Conservation (phyloP, 2,113 vertebrate genomes). For the Zapornia atra region DNA sequence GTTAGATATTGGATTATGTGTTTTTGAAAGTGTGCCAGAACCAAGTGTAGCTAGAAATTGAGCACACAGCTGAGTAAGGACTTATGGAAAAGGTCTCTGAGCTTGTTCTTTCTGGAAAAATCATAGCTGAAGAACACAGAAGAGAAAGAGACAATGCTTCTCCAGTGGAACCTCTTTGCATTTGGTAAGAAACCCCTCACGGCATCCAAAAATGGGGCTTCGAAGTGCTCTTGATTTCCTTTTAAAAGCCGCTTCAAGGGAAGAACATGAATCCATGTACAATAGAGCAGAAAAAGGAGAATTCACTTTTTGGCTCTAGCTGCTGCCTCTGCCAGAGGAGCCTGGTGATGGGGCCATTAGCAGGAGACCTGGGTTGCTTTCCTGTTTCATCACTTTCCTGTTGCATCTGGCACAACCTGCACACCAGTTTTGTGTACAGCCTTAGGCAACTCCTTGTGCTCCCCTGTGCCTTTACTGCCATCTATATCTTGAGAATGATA, state of each 20-base stretch:
- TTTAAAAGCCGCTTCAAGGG: neutral
- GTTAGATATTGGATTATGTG: constrained; percentile 10
- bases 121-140: neutral
- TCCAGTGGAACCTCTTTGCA: neutral
- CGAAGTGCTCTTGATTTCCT: neutral
- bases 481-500: constrained; percentile 46
- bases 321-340: neutral
- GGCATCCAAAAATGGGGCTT: neutral
- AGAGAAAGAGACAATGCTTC: neutral
- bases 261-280: neutral
- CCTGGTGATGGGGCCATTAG: neutral
- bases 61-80: neutral
- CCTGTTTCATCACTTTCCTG: neutral
- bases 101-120: neutral
- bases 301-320: neutral
- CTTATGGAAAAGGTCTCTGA: neutral
- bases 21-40: constrained; percentile 41
- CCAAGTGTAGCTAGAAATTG: neutral
- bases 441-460: neutral
- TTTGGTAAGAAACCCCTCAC: neutral
- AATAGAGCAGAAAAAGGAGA: neutral
- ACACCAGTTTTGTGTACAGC: neutral
- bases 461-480: constrained; percentile 64
- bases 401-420: neutral
- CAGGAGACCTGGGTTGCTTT: neutral